Evolutionary conservation across 1,140 invertebrate species (phyloP).

Genomic region (Lasioglossum baleicum): DNA sequence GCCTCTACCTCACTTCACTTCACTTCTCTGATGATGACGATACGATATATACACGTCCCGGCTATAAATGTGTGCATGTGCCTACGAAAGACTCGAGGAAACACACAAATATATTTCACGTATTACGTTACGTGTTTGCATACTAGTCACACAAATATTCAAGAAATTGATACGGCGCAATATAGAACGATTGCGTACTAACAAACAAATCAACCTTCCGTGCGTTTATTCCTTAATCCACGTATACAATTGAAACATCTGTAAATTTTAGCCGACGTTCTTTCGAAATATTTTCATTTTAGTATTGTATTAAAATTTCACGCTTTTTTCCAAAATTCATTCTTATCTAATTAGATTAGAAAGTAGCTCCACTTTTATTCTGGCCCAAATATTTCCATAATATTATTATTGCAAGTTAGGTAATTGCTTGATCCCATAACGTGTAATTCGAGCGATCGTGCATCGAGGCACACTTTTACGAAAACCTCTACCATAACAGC

Average conservation of each 20-base stretch:
- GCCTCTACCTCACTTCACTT: slow-evolving; percentile 79
- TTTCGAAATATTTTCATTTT: no score
- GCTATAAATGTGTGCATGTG: slow-evolving; percentile 37
- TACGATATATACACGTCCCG: slow-evolving; percentile 57
- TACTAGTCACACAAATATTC: slow-evolving; percentile 30
- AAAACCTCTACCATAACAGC: background rate
- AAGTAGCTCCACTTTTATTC: background rate
- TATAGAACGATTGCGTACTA: slow-evolving; percentile 39
- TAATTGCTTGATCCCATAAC: background rate
- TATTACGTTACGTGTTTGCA: slow-evolving; percentile 17
- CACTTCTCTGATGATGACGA: slow-evolving; percentile 67
- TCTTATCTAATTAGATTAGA: no score
- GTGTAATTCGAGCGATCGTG: background rate
- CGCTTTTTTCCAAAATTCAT: no score
- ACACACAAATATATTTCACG: slow-evolving; percentile 2
- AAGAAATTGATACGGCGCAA: slow-evolving; percentile 41
- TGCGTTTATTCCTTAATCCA: slow-evolving; percentile 10
- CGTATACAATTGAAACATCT: background rate
- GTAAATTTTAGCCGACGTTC: background rate
- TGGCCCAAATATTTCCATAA: background rate
- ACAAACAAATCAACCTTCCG: slow-evolving; percentile 36
- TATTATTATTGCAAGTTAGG: background rate
- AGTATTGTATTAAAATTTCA: no score
- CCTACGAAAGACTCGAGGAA: background rate
- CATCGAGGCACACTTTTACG: background rate